These are phyloP conservation scores for Poecile atricapillus DNA, from an alignment of 2,113 vertebrate species.

Conservation along the genomic window DNA sequence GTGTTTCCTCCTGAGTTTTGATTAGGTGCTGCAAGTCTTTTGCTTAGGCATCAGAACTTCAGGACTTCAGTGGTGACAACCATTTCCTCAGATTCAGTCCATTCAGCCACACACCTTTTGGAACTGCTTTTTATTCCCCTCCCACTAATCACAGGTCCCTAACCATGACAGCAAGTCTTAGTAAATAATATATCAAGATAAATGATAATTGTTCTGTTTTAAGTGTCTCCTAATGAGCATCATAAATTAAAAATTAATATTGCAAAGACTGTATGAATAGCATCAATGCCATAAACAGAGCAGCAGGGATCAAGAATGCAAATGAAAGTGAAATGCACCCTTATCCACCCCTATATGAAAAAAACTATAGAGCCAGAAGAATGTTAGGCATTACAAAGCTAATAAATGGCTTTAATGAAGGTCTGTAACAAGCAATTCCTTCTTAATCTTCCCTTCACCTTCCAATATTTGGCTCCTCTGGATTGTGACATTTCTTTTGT, in stretches of 20 bases:
- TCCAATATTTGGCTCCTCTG: slow-evolving; percentile 12
- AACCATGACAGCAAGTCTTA: slow-evolving; percentile 90
- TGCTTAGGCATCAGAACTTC: slow-evolving; percentile 71
- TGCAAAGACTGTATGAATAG: slow-evolving; percentile 88
- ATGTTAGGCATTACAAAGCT: slow-evolving; percentile 47
- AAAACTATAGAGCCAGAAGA: slow-evolving; percentile 56
- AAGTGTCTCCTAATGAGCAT: slow-evolving; percentile 92
- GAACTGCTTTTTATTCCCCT: slow-evolving; percentile 68
- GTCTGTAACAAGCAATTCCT: slow-evolving; percentile 49
- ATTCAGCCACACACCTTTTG: slow-evolving; percentile 50
- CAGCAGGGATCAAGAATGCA: slow-evolving; percentile 79
- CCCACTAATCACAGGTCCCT: slow-evolving; percentile 81
- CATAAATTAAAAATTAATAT: slow-evolving; percentile 97
- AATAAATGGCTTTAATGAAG: slow-evolving; percentile 65
- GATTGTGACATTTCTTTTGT: background rate
- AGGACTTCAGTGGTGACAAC: slow-evolving; percentile 61
- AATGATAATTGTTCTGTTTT: slow-evolving; percentile 97
- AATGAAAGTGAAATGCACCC: slow-evolving; percentile 76
- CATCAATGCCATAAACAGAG: slow-evolving; percentile 81
- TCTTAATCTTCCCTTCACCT: slow-evolving; percentile 42
- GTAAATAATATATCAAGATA: slow-evolving; percentile 99
- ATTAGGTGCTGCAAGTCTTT: slow-evolving; percentile 71
- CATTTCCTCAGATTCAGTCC: slow-evolving; percentile 39
- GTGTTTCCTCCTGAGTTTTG: slow-evolving; percentile 73
- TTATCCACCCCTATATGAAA: slow-evolving; percentile 41